Evolutionary conservation across 92 coral and sea anemone genomes (phyloP), one percentile per base, ranked within the genome.

Genomic region (Zoanthus sociatus): DNA sequence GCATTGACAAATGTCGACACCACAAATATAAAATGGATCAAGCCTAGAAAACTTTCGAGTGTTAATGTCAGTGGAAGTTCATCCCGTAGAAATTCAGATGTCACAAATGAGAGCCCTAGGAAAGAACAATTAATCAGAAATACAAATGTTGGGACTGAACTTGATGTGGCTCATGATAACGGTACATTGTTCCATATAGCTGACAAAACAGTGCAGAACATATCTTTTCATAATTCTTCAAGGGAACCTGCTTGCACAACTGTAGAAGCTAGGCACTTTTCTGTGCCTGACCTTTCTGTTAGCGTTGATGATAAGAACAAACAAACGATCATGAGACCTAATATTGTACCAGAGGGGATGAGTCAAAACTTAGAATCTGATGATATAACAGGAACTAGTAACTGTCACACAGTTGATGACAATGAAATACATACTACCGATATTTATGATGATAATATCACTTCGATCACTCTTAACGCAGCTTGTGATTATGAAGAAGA

Each of bases 1-100:
- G 94, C 95, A 37, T 66, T 94, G 21, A 86, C 89, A 26, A 89
- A 92, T 77, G 87, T 85, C 9, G 93, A 76, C 37, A 86, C 73
- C 53, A 83, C 88, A 2, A 50, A 44, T 58, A 72, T 93, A 20
- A 87, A 71, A 69, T 92, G 94, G 94, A 68, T 81, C 77, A 91
- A 84, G 56, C 94, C 94, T 48, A 78, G 89, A 31, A 83, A 75
- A 83, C 78, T 91, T 42, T 55, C 94, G 7, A 45, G 46, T 64
- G 74, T 21, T 46, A 75, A 81, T 9, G 11, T 54, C 47, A 16
- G 6, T 10, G 33, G 51, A 10, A 54, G 75, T 13, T 46, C 20
- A 8, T 11, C 73, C 30, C 6, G 7, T 21, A 81, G 13, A 16
- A 81, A 26, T 45, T 11, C 82, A 77, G 45, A 31, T 42, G 3